phyloP scores from a whole-genome alignment of 2,113 vertebrate species.

The Apistogramma diplotaenia region DNA sequence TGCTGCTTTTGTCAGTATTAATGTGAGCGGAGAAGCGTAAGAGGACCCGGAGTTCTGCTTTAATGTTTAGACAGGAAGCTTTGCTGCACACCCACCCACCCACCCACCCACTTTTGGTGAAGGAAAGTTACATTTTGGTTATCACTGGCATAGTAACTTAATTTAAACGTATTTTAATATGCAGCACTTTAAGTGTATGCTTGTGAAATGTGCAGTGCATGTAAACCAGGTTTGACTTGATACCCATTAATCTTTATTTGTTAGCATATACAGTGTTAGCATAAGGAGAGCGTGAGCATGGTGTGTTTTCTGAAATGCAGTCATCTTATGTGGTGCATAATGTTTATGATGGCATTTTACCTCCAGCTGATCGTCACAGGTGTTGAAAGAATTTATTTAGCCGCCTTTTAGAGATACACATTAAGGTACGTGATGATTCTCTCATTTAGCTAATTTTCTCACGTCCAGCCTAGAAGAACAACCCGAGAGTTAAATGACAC shows the following conservation, averaged over 20 bases:
- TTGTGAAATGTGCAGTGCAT: background rate
- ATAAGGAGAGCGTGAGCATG: fast-evolving
- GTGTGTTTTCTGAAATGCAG: background rate
- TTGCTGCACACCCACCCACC: background rate
- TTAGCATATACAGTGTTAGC: background rate
- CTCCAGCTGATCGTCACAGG: background rate
- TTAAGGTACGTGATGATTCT: background rate
- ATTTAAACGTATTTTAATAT: fast-evolving
- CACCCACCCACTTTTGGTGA: background rate
- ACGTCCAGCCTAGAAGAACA: background rate
- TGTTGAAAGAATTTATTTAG: background rate
- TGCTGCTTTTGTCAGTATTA: fast-evolving
- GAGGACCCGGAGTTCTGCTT: fast-evolving
- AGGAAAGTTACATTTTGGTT: background rate
- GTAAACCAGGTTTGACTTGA: background rate
- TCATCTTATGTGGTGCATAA: background rate
- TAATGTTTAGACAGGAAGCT: too few species aligned
- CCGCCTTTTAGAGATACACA: background rate
- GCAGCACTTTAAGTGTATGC: background rate
- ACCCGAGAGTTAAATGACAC: background rate
- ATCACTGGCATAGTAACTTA: background rate
- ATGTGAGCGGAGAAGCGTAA: background rate
- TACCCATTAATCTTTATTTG: too few species aligned
- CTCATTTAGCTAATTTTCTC: background rate
- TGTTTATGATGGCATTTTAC: fast-evolving